Evolutionary conservation across 2,113 vertebrate genomes (phyloP).

Genomic region (Eubucco bourcierii): DNA sequence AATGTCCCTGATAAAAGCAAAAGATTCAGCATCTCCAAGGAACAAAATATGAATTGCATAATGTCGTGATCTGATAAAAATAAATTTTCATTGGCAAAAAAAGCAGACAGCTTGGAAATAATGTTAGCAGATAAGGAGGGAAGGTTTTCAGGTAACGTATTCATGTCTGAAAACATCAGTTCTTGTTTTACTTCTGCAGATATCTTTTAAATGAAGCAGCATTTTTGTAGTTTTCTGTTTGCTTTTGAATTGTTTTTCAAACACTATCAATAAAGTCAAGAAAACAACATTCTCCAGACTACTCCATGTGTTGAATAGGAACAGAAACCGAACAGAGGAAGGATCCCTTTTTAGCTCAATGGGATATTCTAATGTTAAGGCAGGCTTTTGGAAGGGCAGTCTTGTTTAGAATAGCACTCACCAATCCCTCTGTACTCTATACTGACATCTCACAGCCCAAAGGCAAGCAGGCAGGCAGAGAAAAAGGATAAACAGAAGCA

Average conservation of each 20-base stretch:
- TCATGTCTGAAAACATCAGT: slow-evolving; percentile 44
- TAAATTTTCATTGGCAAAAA: slow-evolving; percentile 18
- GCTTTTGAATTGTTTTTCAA: slow-evolving; percentile 52
- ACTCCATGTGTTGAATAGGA: neutral
- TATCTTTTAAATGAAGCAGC: slow-evolving; percentile 32
- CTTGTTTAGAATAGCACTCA: neutral
- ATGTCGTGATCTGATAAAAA: slow-evolving; percentile 30
- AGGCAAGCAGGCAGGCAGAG: neutral
- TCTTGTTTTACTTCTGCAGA: slow-evolving; percentile 29
- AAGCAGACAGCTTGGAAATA: neutral
- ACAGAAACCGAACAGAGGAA: neutral
- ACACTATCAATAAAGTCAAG: slow-evolving; percentile 19
- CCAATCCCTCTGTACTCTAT: neutral
- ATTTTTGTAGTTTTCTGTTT: slow-evolving; percentile 46
- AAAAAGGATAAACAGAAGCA: neutral
- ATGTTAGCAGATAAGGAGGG: neutral
- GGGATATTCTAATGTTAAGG: neutral
- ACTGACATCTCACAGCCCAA: neutral
- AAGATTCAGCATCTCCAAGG: slow-evolving; percentile 37
- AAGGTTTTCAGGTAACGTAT: slow-evolving; percentile 43
- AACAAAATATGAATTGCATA: neutral
- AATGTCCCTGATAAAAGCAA: slow-evolving; percentile 30
- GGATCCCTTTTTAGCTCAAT: neutral
- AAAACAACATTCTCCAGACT: neutral
- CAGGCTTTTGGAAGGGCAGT: neutral